Evolutionary conservation across 2,113 vertebrate species (phyloP), one percentile per base, ranked within the genome.

Genomic region (Anoura caudifer): DNA sequence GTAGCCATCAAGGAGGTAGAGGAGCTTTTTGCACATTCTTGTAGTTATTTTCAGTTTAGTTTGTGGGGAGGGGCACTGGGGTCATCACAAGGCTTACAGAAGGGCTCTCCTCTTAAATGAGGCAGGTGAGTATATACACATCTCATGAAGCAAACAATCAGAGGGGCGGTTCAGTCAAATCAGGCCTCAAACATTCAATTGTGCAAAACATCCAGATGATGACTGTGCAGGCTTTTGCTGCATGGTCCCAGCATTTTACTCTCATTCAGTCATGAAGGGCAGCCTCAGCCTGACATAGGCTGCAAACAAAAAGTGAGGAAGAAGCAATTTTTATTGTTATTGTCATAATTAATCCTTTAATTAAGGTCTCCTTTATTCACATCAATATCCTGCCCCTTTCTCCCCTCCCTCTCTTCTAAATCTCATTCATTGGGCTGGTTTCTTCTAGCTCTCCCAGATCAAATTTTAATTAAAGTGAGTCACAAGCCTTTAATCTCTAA

Each of bases 381-480:
- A 96, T 98, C 93, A 96, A 96, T 73, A 91, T 94, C 75, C 69
- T 2, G n/a, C 88, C 65, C 94, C 76, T 67, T 81, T 33, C 70
- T 90, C 36, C 86, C 87, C 84, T 91, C 92, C 95, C 73, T 61
- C 87, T 93, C 95, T 95, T 97, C 97, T 96, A 50, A 98, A 98
- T 87, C 96, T 97, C 95, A 94, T 96, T 97, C 77, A 3, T 47
- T 82, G 85, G 82, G 79, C 83, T 97, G 97, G 91, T 96, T 98
- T 91, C 90, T 98, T 72, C 82, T 81, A 95, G 94, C 89, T 97
- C 94, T 98, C 69, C 31, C 90, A 96, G 91, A 97, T 97, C 97
- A 97, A 97, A 93, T 98, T 98, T 98, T 98, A 98, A 98, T 98
- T 98, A 98, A 98, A 98, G 94, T 97, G 88, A 96, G 87, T 98